Percentiles rank a stretch among this genome's conserved stretches.
phyloP scores from a whole-genome alignment of 2,888 invertebrate species.

The Agrenia bidenticulata region DNA sequence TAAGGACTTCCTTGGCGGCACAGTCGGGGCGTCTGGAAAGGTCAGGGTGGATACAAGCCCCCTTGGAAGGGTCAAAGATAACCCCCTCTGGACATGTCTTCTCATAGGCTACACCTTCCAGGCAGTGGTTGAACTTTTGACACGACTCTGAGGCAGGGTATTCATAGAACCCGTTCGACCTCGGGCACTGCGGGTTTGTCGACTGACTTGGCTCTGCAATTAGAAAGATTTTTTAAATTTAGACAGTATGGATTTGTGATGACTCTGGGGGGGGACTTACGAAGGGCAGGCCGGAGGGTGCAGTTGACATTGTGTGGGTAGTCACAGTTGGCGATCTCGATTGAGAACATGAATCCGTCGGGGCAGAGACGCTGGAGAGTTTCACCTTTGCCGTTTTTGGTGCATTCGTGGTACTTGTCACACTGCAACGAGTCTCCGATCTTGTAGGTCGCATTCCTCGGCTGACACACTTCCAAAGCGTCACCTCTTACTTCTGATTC shows the following conservation, averaged over 20 bases:
- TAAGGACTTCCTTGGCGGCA: slow-evolving; percentile 43
- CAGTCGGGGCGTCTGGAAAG: slow-evolving; percentile 36
- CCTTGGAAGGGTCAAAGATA: slow-evolving; percentile 54
- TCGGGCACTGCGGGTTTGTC: slow-evolving; percentile 60
- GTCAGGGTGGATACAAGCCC: slow-evolving; percentile 53
- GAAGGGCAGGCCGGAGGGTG: slow-evolving; percentile 67
- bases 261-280: slow-evolving; percentile 59
- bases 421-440: slow-evolving; percentile 58
- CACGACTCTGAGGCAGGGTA: slow-evolving; percentile 53
- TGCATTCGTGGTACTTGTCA: slow-evolving; percentile 72
- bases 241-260: neutral
- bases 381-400: slow-evolving; percentile 64
- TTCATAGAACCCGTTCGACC: slow-evolving; percentile 52
- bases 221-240: slow-evolving; percentile 12
- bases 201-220: slow-evolving; percentile 68
- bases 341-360: slow-evolving; percentile 78
- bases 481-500: slow-evolving; percentile 34
- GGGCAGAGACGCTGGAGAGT: slow-evolving; percentile 75
- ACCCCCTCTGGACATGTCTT: slow-evolving; percentile 54
- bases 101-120: slow-evolving; percentile 49
- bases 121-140: slow-evolving; percentile 54
- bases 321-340: slow-evolving; percentile 72
- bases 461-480: slow-evolving; percentile 39
- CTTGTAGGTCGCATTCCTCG: slow-evolving; percentile 40
- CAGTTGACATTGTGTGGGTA: slow-evolving; percentile 82